Conservation (phyloP, 2,797 vertebrate genomes). For the Thripadectes ignobilis region DNA sequence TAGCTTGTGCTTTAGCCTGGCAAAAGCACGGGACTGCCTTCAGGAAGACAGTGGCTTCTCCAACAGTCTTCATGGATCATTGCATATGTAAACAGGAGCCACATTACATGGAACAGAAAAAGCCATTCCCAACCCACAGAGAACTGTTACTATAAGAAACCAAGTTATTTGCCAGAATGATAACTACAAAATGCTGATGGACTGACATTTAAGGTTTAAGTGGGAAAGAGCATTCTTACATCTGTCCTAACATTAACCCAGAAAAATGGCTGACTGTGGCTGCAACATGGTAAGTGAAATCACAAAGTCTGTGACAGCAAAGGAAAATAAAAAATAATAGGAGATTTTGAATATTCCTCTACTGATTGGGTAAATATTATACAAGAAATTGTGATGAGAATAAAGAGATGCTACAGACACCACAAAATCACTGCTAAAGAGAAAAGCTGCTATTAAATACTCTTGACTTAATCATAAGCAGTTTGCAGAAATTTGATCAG, state of each 20-base stretch:
- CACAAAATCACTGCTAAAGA: not conserved
- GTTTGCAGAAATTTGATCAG: not conserved
- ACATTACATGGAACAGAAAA: not conserved
- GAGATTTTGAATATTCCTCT: not conserved
- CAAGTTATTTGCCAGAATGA: not conserved
- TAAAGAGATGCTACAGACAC: not conserved
- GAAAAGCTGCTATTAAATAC: not conserved
- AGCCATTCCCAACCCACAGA: not conserved
- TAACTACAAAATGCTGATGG: not conserved
- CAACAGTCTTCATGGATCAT: not conserved
- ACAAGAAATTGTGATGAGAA: not conserved
- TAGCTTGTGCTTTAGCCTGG: not conserved
- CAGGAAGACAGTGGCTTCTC: not conserved
- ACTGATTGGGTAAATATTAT: not conserved
- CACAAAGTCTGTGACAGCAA: not conserved
- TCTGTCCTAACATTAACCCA: not conserved
- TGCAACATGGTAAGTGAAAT: not conserved
- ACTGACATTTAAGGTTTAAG: not conserved
- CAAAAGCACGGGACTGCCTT: not conserved
- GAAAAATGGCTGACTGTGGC: not conserved
- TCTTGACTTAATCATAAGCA: not conserved
- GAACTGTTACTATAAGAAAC: not conserved
- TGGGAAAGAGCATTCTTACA: not conserved
- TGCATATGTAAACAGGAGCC: not conserved
- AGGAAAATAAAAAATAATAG: not conserved